Evolutionary conservation across 2,797 vertebrate genomes (phyloP), one percentile per base, ranked within the genome.

Genomic region (Myotis findleyi): DNA sequence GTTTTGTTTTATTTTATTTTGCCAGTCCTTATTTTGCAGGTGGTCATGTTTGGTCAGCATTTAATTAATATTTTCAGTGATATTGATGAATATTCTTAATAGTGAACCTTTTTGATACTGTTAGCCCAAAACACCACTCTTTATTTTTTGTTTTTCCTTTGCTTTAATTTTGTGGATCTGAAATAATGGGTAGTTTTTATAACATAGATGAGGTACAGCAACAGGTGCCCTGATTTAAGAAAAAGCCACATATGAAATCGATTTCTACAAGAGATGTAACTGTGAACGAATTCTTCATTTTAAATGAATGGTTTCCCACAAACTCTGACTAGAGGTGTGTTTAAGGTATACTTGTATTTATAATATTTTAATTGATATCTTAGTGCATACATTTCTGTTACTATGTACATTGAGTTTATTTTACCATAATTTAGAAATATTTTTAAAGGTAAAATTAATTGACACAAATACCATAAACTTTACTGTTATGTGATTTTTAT

Each of bases 361-460:
- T 69, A 89, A 49, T 4, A 49, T 86, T 95, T 49, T 53, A 80
- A 49, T 44, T 47, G 76, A 53, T 36, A 36, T 36, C 53, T 83
- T 49, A 23, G 36, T 33, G 7, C 8, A 36, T 49, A 72, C 53
- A 85, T 41, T 59, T 69, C 33, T 57, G 25, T 64, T 69, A 79
- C 68, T 49, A 16, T 13, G 16, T 27, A 73, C 18, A 23, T 33
- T 51, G 53, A 62, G 36, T 84, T 89, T 71, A 80, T 86, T 79
- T 75, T 49, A 55, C 11, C 44, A n/a, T 59, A 68, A 91, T 88
- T 89, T 84, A 27, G 33, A 75, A 30, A 55, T 55, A 55, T 77
- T 83, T 95, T 87, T 72, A 87, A 91, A 81, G 62, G 20, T 75
- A 92, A 88, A 87, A 81, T n/a, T 41, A 82, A 62, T 85, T 41